Evolutionary conservation across 30 jellyfish, hydroid and myxozoan species (phyloP).

Genomic region (Sanderia malayensis): DNA sequence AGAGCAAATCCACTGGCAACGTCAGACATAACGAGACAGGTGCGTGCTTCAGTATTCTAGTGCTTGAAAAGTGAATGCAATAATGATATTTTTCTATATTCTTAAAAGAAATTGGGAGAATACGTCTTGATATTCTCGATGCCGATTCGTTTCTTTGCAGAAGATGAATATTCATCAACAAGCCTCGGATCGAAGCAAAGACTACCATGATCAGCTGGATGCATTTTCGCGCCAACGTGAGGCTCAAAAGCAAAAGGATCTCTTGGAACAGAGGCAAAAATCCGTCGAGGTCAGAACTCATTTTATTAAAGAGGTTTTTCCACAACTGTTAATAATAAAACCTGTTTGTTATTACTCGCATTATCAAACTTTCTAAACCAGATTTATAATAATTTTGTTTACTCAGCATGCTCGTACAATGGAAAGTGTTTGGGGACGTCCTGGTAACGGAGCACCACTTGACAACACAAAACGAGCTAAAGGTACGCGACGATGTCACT

Average conservation of each 20-base stretch:
- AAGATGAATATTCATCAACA: conserved; percentile 55
- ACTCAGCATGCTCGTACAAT: conserved; percentile 89
- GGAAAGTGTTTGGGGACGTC: conserved; percentile 88
- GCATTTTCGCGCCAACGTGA: conserved; percentile 39
- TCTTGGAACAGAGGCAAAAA: conserved; percentile 49
- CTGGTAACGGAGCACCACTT: conserved; percentile 89
- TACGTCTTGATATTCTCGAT: too few species aligned
- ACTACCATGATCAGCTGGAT: conserved; percentile 66
- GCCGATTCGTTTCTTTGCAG: conserved; percentile 31
- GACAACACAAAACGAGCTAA: conserved; percentile 46
- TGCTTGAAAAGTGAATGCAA: too few species aligned
- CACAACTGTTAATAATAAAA: too few species aligned
- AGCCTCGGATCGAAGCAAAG: conserved; percentile 48
- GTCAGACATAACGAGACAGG: conserved; percentile 85
- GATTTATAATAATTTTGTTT: too few species aligned
- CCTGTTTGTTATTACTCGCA: too few species aligned
- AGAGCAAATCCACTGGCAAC: conserved; percentile 73
- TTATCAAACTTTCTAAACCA: too few species aligned
- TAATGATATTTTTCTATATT: too few species aligned
- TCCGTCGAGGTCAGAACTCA: conserved; percentile 69
- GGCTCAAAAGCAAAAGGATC: conserved; percentile 42
- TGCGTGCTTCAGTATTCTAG: conserved; percentile 1
- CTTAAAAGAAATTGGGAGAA: too few species aligned
- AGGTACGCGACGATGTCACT: conserved; percentile 18
- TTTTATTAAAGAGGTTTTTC: too few species aligned